Evolutionary conservation across 2,888 invertebrate species (phyloP), one percentile per base, ranked within the genome.

Genomic region (Drosophila demipolita): DNA sequence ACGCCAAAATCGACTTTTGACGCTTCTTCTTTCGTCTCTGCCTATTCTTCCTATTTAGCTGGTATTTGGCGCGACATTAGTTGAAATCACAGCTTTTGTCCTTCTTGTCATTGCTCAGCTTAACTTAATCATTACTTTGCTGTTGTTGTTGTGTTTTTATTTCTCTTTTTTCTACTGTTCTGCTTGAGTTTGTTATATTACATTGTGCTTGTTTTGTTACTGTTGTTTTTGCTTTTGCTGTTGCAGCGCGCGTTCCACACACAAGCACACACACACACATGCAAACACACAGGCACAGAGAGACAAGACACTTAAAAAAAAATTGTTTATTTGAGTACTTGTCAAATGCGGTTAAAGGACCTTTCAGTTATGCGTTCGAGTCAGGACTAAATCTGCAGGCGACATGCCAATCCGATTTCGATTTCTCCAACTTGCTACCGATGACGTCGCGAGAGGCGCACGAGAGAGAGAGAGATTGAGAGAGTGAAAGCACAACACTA

Each of bases 321-420:
- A 80, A 45, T 36, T 23, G 29, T 42, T 54, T 32, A 60, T 70
- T 64, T 73, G 72, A 88, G 73, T 80, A 88, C 80, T 73, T 71
- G 66, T 40, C 45, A 45, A 45, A 45, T 20, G 29, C 71, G 57
- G 63, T 55, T 71, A 23, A 69, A 82, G 78, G 80, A 91, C 91
- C 83, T 84, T 82, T 75, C 80, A 74, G 77, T 66, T 82, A 75
- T 83, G 84, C 89, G 87, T 87, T 67, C 83, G 77, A 89, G 77
- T 75, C 77, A 87, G 90, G 83, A 89, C 89, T 89, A 77, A 83
- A 77, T 61, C 67, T 62, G 45, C 68, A 70, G 55, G 65, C 73
- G 61, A 78, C 53, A 74, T 60, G 55, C 53, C 67, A 74, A 73
- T 76, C 73, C 48, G 38, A 63, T 77, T 79, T 66, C 60, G 50